These are phyloP conservation scores for Drosophila paracracens DNA, from an alignment of 2,888 invertebrate species.

Conservation along the genomic window DNA sequence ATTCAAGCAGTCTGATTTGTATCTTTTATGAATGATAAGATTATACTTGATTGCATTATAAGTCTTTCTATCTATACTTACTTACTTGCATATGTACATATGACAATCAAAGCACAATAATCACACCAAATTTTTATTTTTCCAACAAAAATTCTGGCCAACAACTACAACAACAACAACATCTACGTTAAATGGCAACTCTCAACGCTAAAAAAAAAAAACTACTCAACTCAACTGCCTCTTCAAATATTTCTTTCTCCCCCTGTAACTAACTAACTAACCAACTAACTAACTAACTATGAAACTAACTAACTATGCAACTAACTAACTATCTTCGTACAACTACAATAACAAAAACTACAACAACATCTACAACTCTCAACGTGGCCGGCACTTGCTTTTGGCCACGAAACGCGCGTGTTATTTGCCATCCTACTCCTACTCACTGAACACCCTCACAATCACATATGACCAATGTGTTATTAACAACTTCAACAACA, in stretches of 20 bases:
- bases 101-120: constrained; percentile 63
- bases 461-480: constrained; percentile 25
- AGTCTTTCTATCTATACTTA: constrained; percentile 27
- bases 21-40: constrained; percentile 22
- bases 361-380: constrained; percentile 25
- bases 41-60: constrained; percentile 25
- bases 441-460: constrained; percentile 28
- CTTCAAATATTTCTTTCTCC: constrained; percentile 68
- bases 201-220: constrained; percentile 58
- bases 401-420: constrained; percentile 40
- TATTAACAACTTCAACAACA: constrained; percentile 19
- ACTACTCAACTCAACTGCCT: constrained; percentile 68
- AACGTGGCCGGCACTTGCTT: constrained; percentile 18
- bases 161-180: constrained; percentile 50
- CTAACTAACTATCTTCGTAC: constrained; percentile 49
- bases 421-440: constrained; percentile 36
- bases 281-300: constrained; percentile 52
- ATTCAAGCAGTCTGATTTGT: constrained; percentile 18
- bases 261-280: constrained; percentile 56
- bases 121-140: constrained; percentile 71
- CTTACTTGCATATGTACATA: constrained; percentile 34
- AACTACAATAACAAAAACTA: constrained; percentile 22
- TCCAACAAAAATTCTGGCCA: constrained; percentile 63
- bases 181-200: constrained; percentile 54
- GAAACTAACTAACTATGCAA: constrained; percentile 45